These are phyloP conservation scores for Penaeus vannamei DNA, from an alignment of 1,140 invertebrate genomes.

Conservation along the genomic window DNA sequence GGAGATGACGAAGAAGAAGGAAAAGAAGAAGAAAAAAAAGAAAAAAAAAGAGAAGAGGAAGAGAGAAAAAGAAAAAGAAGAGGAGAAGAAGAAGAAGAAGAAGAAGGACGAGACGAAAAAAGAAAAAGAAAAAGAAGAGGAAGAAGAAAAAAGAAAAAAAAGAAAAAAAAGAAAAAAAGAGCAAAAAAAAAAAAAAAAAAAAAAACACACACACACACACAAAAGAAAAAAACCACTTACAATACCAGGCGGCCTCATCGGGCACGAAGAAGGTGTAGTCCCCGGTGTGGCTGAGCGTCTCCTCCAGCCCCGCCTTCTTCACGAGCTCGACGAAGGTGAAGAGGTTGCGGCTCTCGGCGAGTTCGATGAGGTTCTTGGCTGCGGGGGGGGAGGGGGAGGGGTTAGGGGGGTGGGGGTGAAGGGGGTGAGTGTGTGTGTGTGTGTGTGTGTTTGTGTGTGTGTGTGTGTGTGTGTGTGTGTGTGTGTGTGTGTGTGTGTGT, in stretches of 20 bases:
- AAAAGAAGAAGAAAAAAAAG: neutral
- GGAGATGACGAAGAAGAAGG: no score
- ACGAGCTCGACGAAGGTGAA: slow-evolving; percentile 72
- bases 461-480: neutral
- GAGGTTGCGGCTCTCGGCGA: slow-evolving; percentile 71
- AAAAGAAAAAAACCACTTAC: slow-evolving; percentile 68
- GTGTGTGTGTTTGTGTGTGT: neutral
- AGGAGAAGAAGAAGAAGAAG: neutral
- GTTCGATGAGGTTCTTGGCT: slow-evolving; percentile 73
- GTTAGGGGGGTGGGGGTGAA: neutral
- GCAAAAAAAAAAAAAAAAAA: no score
- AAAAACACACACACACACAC: neutral
- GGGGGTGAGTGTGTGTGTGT: neutral
- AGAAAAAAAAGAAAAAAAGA: no score
- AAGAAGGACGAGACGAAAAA: no score
- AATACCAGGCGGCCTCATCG: slow-evolving; percentile 74
- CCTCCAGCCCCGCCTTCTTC: slow-evolving; percentile 72
- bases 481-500: neutral
- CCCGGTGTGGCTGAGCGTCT: slow-evolving; percentile 71
- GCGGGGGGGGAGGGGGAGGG: slow-evolving; percentile 13
- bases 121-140: no score
- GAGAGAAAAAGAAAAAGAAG: neutral
- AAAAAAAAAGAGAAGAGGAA: neutral
- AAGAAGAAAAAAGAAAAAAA: no score
- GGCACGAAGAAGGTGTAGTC: slow-evolving; percentile 76